Percentiles rank a stretch among this genome's conserved stretches.
These are phyloP conservation scores for Eristalinus sepulchralis DNA, from an alignment of 2,888 invertebrate species.

Conservation along the genomic window DNA sequence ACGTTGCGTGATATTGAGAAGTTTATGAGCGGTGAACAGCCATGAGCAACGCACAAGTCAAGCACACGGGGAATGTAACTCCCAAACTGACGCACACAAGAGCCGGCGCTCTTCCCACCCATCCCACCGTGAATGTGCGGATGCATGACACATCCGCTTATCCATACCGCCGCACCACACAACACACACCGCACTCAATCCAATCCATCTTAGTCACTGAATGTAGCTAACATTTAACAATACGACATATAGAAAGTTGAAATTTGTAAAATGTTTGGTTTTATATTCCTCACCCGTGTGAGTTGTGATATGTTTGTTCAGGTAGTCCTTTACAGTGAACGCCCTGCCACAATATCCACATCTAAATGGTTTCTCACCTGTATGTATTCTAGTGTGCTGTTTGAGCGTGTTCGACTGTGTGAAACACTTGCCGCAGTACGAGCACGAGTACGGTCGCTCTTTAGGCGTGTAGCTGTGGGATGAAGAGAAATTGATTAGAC, in stretches of 20 bases:
- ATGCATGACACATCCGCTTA: slow-evolving; percentile 34
- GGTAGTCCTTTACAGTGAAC: slow-evolving; percentile 81
- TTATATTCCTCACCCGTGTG: slow-evolving; percentile 79
- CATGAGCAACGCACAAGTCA: background rate
- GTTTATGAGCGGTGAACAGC: background rate
- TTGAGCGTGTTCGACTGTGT: slow-evolving; percentile 81
- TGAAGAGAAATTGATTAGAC: slow-evolving; percentile 64
- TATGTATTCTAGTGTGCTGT: slow-evolving; percentile 81
- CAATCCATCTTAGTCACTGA: slow-evolving; percentile 15
- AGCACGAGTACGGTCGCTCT: slow-evolving; percentile 81
- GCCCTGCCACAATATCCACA: slow-evolving; percentile 81
- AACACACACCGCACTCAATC: background rate
- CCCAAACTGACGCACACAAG: slow-evolving; percentile 21
- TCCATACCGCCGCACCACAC: slow-evolving; percentile 8
- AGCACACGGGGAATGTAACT: background rate
- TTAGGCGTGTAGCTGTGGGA: slow-evolving; percentile 78
- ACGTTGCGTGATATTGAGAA: background rate
- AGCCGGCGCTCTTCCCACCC: background rate
- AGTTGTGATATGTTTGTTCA: slow-evolving; percentile 81
- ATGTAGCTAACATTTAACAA: slow-evolving; percentile 39
- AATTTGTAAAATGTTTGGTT: slow-evolving; percentile 64
- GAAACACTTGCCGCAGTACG: slow-evolving; percentile 80
- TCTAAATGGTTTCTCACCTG: slow-evolving; percentile 81
- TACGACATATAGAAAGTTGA: slow-evolving; percentile 60
- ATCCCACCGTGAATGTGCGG: background rate